Evolutionary conservation across 2,797 vertebrate genomes (phyloP).

Genomic region (Phoebastria nigripes): DNA sequence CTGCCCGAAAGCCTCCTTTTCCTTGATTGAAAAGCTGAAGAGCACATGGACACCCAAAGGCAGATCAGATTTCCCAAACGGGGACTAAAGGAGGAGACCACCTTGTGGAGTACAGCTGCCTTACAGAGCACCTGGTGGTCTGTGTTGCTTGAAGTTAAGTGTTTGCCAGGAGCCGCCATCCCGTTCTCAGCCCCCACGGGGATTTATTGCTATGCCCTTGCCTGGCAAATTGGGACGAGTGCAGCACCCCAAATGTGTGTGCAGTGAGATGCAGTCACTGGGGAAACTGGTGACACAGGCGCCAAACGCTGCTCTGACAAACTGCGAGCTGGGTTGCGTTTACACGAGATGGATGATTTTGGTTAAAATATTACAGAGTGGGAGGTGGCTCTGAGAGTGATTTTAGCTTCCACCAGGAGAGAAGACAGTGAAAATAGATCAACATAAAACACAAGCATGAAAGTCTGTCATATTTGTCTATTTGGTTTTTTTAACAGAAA

Average conservation of each 20-base stretch:
- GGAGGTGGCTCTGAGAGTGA: background rate
- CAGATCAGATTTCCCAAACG: background rate
- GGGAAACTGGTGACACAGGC: background rate
- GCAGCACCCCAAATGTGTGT: background rate
- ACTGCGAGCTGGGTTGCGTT: fast-evolving
- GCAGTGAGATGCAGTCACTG: background rate
- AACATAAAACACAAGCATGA: background rate
- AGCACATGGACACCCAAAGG: fast-evolving
- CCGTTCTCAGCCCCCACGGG: fast-evolving
- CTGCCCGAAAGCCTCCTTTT: background rate
- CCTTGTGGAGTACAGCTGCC: background rate
- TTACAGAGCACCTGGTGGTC: background rate
- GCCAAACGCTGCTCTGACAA: background rate
- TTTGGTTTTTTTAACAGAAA: background rate
- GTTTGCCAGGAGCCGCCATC: fast-evolving
- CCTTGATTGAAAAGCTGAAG: background rate
- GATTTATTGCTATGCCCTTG: background rate
- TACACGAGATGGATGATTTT: background rate
- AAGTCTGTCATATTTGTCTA: background rate
- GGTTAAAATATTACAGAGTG: background rate
- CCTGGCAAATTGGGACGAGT: background rate
- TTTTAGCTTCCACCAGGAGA: background rate
- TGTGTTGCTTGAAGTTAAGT: fast-evolving
- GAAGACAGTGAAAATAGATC: background rate
- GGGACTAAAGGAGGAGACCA: background rate